Percentiles rank a stretch among this genome's conserved stretches.
phyloP scores from a whole-genome alignment of 1,140 invertebrate genomes.

The Paraescarpia echinospica region DNA sequence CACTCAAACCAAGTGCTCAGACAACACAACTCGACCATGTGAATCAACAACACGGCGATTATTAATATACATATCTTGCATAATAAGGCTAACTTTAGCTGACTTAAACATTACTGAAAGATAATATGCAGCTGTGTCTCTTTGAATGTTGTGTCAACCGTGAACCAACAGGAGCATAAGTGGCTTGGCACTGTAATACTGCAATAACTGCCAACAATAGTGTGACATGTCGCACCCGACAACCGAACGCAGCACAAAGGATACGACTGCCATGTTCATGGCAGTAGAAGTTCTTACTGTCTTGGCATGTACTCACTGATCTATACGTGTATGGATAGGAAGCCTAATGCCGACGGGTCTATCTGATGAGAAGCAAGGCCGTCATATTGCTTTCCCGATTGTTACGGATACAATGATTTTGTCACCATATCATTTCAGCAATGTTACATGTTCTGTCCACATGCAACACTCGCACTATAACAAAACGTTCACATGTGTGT shows the following conservation, averaged over 20 bases:
- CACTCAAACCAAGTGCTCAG: not conserved
- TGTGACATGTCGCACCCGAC: not conserved
- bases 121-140: not conserved
- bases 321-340: no score
- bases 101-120: not conserved
- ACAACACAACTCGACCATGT: not conserved
- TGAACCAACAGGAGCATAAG: not conserved
- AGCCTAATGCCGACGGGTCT: no score
- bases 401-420: no score
- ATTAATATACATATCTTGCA: not conserved
- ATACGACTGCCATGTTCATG: not conserved
- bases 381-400: no score
- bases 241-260: not conserved
- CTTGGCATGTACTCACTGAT: no score
- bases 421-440: no score
- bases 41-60: not conserved
- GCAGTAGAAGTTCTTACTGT: not conserved
- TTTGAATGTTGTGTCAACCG: not conserved
- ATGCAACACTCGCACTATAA: no score
- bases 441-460: no score
- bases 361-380: no score
- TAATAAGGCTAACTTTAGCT: not conserved
- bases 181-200: not conserved
- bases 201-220: not conserved
- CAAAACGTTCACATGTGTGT: no score